Conservation (phyloP, 2,888 invertebrate species). For the Ophion obscuratus region DNA sequence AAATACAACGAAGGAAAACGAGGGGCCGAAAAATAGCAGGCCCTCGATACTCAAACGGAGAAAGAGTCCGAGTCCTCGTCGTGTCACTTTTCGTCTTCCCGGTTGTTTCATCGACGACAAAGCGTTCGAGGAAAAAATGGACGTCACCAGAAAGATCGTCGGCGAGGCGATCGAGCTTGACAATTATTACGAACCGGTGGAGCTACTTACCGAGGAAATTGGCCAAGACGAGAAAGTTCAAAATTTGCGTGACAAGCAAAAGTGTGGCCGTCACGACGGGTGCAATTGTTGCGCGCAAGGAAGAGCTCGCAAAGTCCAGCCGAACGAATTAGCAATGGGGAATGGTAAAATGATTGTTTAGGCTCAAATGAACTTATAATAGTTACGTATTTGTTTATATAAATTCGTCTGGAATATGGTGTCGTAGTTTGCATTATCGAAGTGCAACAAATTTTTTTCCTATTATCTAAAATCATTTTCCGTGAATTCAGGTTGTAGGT, state of each 20-base stretch:
- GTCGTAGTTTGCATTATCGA: too few species aligned
- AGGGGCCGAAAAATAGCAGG: background rate
- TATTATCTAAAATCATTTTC: too few species aligned
- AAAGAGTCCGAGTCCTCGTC: conserved; percentile 60
- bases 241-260: background rate
- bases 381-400: background rate
- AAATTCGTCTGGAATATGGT: too few species aligned
- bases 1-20: background rate
- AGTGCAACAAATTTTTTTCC: too few species aligned
- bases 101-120: conserved; percentile 55
- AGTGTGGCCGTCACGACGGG: background rate
- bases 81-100: conserved; percentile 63
- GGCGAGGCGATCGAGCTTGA: background rate
- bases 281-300: conserved; percentile 9
- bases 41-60: conserved; percentile 41
- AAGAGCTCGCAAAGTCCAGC: conserved; percentile 3
- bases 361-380: background rate
- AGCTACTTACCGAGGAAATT: background rate
- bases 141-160: background rate
- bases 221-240: background rate
- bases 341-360: conserved; percentile 25
- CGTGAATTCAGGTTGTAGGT: too few species aligned
- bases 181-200: background rate
- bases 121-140: background rate
- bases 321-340: background rate